phyloP scores from a whole-genome alignment of 2,888 invertebrate species.

The Aporophyla nigra region DNA sequence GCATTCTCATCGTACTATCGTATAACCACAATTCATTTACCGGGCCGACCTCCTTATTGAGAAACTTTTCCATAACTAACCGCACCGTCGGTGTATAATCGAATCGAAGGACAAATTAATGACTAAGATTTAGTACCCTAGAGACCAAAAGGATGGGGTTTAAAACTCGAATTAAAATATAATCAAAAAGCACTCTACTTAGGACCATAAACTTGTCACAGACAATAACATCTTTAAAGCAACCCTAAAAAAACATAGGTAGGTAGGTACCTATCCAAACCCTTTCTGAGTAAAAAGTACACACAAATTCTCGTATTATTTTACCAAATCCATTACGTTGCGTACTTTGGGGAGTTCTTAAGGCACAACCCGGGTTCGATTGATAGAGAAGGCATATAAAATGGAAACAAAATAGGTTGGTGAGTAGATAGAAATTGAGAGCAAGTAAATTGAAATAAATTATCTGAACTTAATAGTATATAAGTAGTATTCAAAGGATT shows the following conservation, averaged over 20 bases:
- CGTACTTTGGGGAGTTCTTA: slow-evolving; percentile 68
- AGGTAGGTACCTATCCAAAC: slow-evolving; percentile 41
- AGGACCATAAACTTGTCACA: slow-evolving; percentile 37
- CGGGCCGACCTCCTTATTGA: slow-evolving; percentile 49
- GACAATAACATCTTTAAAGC: slow-evolving; percentile 36
- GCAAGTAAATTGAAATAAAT: slow-evolving; percentile 36
- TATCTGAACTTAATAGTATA: slow-evolving; percentile 1
- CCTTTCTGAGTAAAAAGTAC: slow-evolving; percentile 60
- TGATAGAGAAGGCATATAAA: slow-evolving; percentile 63
- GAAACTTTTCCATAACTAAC: slow-evolving; percentile 36
- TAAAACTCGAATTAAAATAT: not conserved
- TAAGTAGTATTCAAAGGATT: not conserved
- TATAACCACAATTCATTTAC: slow-evolving; percentile 52
- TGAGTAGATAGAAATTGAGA: slow-evolving; percentile 15
- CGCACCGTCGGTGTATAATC: not conserved
- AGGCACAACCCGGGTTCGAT: slow-evolving; percentile 62
- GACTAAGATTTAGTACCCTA: not conserved
- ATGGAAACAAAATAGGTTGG: slow-evolving; percentile 52
- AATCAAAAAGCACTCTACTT: slow-evolving; percentile 20
- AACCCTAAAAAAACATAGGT: slow-evolving; percentile 42
- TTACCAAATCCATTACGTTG: slow-evolving; percentile 68
- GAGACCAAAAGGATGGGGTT: not conserved
- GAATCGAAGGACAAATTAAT: slow-evolving; percentile 33
- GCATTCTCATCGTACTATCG: slow-evolving; percentile 46
- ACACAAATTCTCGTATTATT: slow-evolving; percentile 65